phyloP scores from a whole-genome alignment of 2,113 vertebrate species.

The Macquaria australasica region DNA sequence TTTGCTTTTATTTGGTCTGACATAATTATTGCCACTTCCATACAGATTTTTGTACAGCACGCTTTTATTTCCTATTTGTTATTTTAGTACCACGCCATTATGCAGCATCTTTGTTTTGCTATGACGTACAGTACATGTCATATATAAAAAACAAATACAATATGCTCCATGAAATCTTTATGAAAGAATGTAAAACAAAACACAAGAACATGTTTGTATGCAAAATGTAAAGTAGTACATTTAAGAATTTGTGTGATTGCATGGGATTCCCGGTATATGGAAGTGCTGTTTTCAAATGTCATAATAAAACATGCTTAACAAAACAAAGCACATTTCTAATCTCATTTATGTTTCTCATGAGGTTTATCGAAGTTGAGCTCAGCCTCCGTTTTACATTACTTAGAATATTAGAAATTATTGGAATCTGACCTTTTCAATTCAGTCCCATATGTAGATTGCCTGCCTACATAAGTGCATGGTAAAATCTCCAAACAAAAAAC shows the following conservation, averaged over 20 bases:
- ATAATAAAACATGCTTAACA: slow-evolving; percentile 36
- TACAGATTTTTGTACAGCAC: not conserved
- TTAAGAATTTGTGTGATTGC: not conserved
- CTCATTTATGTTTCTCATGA: slow-evolving; percentile 48
- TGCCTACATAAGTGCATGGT: slow-evolving; percentile 57
- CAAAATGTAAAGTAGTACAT: not conserved
- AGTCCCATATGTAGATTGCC: slow-evolving; percentile 67
- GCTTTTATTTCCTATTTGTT: not conserved
- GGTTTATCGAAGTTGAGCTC: slow-evolving; percentile 56
- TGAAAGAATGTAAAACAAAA: not conserved
- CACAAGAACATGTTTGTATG: not conserved
- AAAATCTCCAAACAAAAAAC: slow-evolving; percentile 61
- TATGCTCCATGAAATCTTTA: not conserved
- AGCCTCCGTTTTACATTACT: slow-evolving; percentile 61
- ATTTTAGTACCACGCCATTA: not conserved
- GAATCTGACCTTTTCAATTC: slow-evolving; percentile 65
- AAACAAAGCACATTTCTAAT: slow-evolving; percentile 55
- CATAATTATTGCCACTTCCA: not conserved
- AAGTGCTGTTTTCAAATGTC: slow-evolving; percentile 21
- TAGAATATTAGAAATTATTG: slow-evolving; percentile 77
- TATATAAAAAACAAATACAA: not conserved
- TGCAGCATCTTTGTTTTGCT: not conserved
- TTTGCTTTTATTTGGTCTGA: not conserved
- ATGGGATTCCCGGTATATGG: slow-evolving; percentile 10
- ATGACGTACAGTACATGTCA: not conserved